Evolutionary conservation across 2,797 vertebrate species (phyloP).

Genomic region (Bradypodion ventrale): DNA sequence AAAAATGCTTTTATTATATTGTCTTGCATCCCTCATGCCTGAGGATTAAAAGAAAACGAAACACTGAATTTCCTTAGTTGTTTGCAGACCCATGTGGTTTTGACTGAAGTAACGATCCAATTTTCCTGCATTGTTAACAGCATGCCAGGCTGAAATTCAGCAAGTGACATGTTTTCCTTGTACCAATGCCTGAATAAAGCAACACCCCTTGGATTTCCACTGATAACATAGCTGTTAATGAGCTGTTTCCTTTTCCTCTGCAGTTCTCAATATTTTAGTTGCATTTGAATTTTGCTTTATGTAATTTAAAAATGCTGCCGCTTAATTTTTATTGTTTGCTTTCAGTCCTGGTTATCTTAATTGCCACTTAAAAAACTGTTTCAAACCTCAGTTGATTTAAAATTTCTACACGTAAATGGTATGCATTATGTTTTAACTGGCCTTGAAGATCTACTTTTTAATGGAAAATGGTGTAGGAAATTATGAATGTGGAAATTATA

Average conservation of each 20-base stretch:
- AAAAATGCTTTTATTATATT: not conserved
- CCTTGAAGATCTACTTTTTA: not conserved
- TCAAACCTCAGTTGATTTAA: not conserved
- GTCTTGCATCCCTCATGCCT: not conserved
- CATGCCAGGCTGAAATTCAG: not conserved
- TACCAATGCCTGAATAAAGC: no score
- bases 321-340: not conserved
- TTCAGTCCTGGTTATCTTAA: not conserved
- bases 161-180: not conserved
- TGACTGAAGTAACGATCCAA: not conserved
- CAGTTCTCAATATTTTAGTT: not conserved
- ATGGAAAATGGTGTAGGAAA: not conserved
- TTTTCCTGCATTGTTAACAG: not conserved
- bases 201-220: not conserved
- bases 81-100: not conserved
- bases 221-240: not conserved
- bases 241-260: not conserved
- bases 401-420: no score
- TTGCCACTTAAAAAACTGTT: not conserved
- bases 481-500: not conserved
- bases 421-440: not conserved
- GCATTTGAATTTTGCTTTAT: not conserved
- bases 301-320: not conserved
- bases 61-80: not conserved
- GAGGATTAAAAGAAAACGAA: not conserved